Base-by-base conservation (phyloP, 2,888 invertebrate species). In the Hirtodrosophila alboralis region DNA sequence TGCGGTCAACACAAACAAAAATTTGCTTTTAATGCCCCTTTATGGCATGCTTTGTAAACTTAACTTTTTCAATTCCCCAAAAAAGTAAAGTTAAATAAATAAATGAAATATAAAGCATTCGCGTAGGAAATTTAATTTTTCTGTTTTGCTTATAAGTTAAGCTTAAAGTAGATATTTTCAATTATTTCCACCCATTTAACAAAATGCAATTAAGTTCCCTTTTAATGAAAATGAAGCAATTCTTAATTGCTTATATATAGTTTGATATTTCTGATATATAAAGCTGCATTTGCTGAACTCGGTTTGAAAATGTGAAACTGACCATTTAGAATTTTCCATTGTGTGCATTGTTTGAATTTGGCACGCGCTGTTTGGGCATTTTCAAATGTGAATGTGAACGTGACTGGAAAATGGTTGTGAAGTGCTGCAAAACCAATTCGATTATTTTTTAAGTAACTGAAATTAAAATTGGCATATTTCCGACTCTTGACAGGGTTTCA, bases 221-320 rank as follows among this genome's bases (percentile, higher is more conserved):
- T 44, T 10, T 1, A 1, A n/a, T 26, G 10, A 14, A 31, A 47
- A 3, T 37, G 48, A 48, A 30, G 3, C 48, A 51, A 27, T 60
- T 56, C 59, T 73, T 77, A 77, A 80, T 84, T 76, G 58, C 51
- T 44, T 34, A 47, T 53, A 54, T 48, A 67, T 53, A 68, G 64
- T 47, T 62, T 34, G 44, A 69, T 51, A 56, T 73, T 68, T 53
- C 27, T 59, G 58, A 60, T 44, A 57, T 60, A 51, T n/a, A 21
- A 38, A 45, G 28, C 28, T 31, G 41, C 40, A 34, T 41, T 52
- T 69, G 23, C 33, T 34, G 40, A 58, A 34, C 34, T 41, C 47
- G 44, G 34, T 45, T 56, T 48, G 26, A 26, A 41, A 66, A 52
- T 51, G 54, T 61, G 38, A 51, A 28, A 33, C 21, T 31, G 38